Conservation (phyloP, 2,113 vertebrate genomes). For the Daubentonia madagascariensis region DNA sequence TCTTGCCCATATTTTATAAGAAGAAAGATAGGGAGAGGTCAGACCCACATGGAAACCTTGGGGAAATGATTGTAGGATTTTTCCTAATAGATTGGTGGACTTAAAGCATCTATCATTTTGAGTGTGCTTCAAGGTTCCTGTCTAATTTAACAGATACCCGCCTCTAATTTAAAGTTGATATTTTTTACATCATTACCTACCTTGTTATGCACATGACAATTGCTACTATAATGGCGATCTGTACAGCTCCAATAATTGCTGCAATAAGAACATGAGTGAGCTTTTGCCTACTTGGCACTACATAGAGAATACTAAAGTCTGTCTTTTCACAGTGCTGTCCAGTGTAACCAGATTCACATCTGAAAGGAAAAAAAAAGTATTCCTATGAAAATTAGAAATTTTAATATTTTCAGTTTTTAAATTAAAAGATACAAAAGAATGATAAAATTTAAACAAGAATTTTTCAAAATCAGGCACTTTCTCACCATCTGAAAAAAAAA, state of each 20-base stretch:
- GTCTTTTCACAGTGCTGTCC: conserved; percentile 95
- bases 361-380: conserved; percentile 77
- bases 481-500: neutral
- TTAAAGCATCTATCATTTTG: neutral
- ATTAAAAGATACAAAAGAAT: conserved; percentile 45
- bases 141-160: neutral
- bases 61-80: neutral
- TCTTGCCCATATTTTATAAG: neutral
- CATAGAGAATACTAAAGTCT: conserved; percentile 97
- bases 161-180: neutral
- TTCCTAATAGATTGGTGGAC: too few species aligned
- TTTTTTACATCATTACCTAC: conserved; percentile 79
- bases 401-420: neutral
- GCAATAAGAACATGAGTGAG: conserved; percentile 97
- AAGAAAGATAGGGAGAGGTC: neutral
- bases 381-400: conserved; percentile 22
- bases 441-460: neutral
- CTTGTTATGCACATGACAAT: conserved; percentile 99
- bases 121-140: neutral
- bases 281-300: conserved; percentile 97
- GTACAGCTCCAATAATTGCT: conserved; percentile 96
- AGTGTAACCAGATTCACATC: conserved; percentile 95
- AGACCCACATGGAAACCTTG: neutral
- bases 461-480: neutral
- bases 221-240: conserved; percentile 96